phyloP scores from a whole-genome alignment of 23 tunicate genomes.

The Corella eumyota region DNA sequence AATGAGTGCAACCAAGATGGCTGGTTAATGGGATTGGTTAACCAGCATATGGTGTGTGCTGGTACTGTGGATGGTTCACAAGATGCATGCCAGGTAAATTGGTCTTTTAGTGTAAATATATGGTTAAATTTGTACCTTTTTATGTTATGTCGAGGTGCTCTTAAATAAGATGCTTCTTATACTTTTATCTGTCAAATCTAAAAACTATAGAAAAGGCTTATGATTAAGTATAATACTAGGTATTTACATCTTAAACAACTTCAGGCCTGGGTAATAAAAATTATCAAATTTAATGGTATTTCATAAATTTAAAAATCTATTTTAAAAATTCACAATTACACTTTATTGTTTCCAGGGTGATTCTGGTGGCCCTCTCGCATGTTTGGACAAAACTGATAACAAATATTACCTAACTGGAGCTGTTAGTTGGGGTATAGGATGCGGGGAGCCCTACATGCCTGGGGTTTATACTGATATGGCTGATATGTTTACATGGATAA shows the following conservation, averaged over 20 bases:
- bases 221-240: too few species aligned
- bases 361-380: constrained; percentile 90
- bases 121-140: too few species aligned
- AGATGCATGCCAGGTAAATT: constrained; percentile 75
- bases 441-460: constrained; percentile 79
- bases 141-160: background rate
- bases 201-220: too few species aligned
- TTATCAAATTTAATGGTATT: too few species aligned
- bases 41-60: constrained; percentile 55
- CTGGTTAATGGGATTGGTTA: constrained; percentile 69
- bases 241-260: too few species aligned
- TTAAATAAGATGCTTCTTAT: background rate
- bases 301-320: too few species aligned
- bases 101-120: background rate
- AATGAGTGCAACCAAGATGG: constrained; percentile 41
- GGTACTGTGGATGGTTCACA: constrained; percentile 64
- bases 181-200: background rate
- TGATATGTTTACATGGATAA: constrained; percentile 31
- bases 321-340: background rate
- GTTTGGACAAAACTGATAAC: constrained; percentile 9
- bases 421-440: constrained; percentile 98
- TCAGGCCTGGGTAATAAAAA: too few species aligned
- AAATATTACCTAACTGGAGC: constrained; percentile 36
- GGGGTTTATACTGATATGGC: constrained; percentile 74
- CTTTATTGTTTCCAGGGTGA: constrained; percentile 53